Conservation (phyloP, 2,888 invertebrate species). For the Protula sp. region DNA sequence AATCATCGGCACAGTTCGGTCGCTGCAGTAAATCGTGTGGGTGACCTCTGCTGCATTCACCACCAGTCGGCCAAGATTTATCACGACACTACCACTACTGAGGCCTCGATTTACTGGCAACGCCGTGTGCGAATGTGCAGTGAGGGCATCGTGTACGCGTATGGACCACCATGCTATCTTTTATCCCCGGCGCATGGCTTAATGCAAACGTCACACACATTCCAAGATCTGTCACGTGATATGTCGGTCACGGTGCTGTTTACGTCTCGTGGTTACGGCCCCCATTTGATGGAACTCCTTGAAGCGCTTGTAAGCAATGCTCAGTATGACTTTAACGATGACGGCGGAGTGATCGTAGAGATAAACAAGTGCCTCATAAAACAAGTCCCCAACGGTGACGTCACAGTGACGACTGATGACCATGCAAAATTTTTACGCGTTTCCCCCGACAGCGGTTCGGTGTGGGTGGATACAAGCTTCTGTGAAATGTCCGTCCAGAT, state of each 20-base stretch:
- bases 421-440: slow-evolving; percentile 49
- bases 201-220: slow-evolving; percentile 17
- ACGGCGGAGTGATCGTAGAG: slow-evolving; percentile 42
- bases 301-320: slow-evolving; percentile 44
- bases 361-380: slow-evolving; percentile 51
- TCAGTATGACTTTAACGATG: slow-evolving; percentile 38
- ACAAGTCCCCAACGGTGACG: slow-evolving; percentile 48
- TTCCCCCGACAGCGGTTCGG: slow-evolving; percentile 41
- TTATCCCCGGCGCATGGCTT: slow-evolving; percentile 22
- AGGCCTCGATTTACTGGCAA: slow-evolving; percentile 42
- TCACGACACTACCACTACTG: slow-evolving; percentile 50
- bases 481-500: slow-evolving; percentile 52
- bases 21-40: slow-evolving; percentile 46
- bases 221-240: slow-evolving; percentile 47
- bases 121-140: slow-evolving; percentile 37
- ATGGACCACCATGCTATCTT: slow-evolving; percentile 36
- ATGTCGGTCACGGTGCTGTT: slow-evolving; percentile 46
- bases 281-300: slow-evolving; percentile 42
- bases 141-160: slow-evolving; percentile 35
- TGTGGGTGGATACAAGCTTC: slow-evolving; percentile 47
- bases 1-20: slow-evolving; percentile 49
- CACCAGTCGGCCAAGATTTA: slow-evolving; percentile 51
- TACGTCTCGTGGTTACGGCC: slow-evolving; percentile 44
- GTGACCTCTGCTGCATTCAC: slow-evolving; percentile 46
- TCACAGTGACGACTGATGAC: slow-evolving; percentile 45